phyloP scores from a whole-genome alignment of 2,113 vertebrate genomes.

The Ursus arctos region DNA sequence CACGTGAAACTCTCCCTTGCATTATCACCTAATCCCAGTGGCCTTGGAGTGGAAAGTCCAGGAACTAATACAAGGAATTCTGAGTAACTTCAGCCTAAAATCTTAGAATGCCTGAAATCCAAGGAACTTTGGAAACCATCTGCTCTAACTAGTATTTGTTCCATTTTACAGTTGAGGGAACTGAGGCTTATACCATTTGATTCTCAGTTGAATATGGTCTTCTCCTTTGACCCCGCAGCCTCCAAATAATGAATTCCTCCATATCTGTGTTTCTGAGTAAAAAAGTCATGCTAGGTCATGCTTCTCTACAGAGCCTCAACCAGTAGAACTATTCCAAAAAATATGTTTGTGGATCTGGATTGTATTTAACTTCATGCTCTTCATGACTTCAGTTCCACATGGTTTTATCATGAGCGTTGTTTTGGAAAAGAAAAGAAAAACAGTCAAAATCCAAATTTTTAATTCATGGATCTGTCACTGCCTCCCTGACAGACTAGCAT shows the following conservation, averaged over 20 bases:
- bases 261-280: background rate
- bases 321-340: constrained; percentile 47
- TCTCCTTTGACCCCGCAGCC: background rate
- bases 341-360: constrained; percentile 39
- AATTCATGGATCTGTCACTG: background rate
- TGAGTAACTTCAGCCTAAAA: background rate
- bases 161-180: background rate
- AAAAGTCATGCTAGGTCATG: constrained; percentile 30
- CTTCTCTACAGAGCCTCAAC: background rate
- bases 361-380: constrained; percentile 57
- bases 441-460: constrained; percentile 8
- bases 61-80: background rate
- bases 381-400: constrained; percentile 49
- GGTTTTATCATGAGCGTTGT: constrained; percentile 58
- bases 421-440: constrained; percentile 58
- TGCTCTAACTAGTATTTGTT: background rate
- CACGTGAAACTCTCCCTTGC: background rate
- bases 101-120: background rate
- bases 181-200: background rate
- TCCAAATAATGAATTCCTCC: background rate
- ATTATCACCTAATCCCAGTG: background rate
- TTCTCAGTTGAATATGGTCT: background rate
- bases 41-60: background rate
- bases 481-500: background rate
- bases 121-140: background rate